These are phyloP conservation scores for Melanostigma gelatinosum DNA, from an alignment of 2,113 vertebrate genomes.

Conservation along the genomic window DNA sequence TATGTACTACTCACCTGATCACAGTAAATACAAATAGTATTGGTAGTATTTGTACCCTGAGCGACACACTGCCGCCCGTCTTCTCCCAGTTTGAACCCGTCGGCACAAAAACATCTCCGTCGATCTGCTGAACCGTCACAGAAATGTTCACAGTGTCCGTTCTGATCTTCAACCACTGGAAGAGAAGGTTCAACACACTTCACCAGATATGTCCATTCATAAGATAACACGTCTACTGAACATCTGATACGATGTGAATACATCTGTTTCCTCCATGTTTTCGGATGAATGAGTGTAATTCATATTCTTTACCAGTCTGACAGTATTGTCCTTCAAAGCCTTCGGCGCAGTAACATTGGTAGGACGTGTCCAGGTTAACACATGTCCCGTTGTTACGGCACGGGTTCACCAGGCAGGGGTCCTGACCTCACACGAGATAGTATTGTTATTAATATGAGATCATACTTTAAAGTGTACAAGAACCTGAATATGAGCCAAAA, in stretches of 20 bases:
- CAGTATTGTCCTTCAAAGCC: constrained; percentile 76
- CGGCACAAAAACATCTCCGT: constrained; percentile 83
- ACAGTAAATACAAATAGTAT: neutral
- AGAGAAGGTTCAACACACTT: too few species aligned
- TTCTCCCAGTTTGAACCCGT: constrained; percentile 80
- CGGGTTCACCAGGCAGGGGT: constrained; percentile 69
- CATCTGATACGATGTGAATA: too few species aligned
- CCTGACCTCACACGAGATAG: neutral
- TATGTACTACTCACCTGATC: too few species aligned
- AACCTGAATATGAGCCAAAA: too few species aligned
- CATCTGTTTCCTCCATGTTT: too few species aligned
- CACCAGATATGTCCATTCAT: too few species aligned
- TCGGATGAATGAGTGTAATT: too few species aligned
- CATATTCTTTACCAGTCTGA: constrained; percentile 53
- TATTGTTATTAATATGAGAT: too few species aligned
- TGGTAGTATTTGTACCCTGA: constrained; percentile 78
- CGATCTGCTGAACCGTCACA: constrained; percentile 76
- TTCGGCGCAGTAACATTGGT: constrained; percentile 69
- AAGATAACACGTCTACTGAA: too few species aligned
- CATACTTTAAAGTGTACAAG: too few species aligned
- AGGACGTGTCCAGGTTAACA: constrained; percentile 27
- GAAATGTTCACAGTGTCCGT: constrained; percentile 90
- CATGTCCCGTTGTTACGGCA: constrained; percentile 76
- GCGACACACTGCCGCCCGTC: constrained; percentile 83
- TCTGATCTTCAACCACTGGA: constrained; percentile 78